Conservation (phyloP, 64 coral and sea anemone species). For the Montipora efflorescens region DNA sequence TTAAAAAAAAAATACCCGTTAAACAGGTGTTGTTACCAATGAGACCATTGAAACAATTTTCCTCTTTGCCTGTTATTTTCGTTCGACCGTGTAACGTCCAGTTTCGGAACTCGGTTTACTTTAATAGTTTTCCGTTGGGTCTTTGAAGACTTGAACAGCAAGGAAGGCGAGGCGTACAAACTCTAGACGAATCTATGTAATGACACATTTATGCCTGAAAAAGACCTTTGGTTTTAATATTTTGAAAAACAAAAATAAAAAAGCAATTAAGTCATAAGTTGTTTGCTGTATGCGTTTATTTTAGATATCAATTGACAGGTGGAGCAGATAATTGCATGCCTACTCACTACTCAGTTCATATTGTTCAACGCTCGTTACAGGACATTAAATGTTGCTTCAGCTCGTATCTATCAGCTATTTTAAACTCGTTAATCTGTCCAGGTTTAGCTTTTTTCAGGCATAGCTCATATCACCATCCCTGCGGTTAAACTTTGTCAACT, state of each 20-base stretch:
- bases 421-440: neutral
- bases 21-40: no score
- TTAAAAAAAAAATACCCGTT: no score
- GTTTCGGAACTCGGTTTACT: neutral
- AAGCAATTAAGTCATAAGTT: neutral
- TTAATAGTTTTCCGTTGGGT: neutral
- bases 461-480: neutral
- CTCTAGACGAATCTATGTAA: neutral
- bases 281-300: neutral
- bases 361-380: neutral
- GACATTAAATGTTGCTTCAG: neutral
- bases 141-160: neutral
- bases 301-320: neutral
- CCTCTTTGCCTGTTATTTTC: neutral
- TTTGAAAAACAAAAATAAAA: neutral
- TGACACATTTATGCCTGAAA: neutral
- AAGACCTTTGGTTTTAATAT: neutral
- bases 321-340: constrained; percentile 1
- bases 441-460: neutral
- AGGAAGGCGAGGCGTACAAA: neutral
- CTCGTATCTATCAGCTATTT: neutral
- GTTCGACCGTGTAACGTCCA: neutral
- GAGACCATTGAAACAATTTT: neutral
- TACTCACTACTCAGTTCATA: neutral
- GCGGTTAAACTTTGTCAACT: neutral